Evolutionary conservation across 2,113 vertebrate genomes (phyloP), one percentile per base, ranked within the genome.

Genomic region (Megaceryle maxima): DNA sequence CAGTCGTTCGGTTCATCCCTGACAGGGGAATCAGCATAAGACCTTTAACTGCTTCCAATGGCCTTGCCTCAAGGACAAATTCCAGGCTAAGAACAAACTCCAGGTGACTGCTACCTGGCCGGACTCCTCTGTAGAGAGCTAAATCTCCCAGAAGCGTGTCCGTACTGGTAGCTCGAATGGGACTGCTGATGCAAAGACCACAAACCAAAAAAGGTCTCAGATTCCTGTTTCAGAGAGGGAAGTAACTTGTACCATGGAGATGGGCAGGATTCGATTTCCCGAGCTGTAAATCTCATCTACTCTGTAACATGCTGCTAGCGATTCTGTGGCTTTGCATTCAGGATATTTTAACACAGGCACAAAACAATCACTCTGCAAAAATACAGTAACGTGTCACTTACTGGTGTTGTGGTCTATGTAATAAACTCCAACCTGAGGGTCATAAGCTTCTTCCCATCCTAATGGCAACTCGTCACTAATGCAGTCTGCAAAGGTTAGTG

Each of bases 391-490:
- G 2, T 16, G 26, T 77, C 81, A 98, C 99, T 99, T 98, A 99
- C 99, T 99, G 95, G 98, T 99, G 97, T 99, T 99, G 98, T 99
- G 99, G 98, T 99, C 99, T 93, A 99, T 99, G 98, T 99, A 99
- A 98, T 99, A 99, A 53, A 98, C 97, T 85, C 99, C 99, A 22
- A 99, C 98, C 48, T 98, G 98, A 41, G 99, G 98, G 96, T 99
- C 99, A 74, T 98, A 99, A 15, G 98, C 99, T 97, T 99, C 99
- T 98, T 99, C 99, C 99, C 99, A 99, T 93, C 99, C 99, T 63
- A 99, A 97, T 0, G 99, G 99, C 94, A 99, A 94, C 95, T 99
- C 99, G 89, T 99, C 99, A 46, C 99, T 99, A 62, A 99, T 99
- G 96, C 99, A 99, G 98, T 99, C 99, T 9, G 99, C 99, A 77